phyloP scores from a whole-genome alignment of 2,797 vertebrate genomes.

The Pseudomugil tenellus region DNA sequence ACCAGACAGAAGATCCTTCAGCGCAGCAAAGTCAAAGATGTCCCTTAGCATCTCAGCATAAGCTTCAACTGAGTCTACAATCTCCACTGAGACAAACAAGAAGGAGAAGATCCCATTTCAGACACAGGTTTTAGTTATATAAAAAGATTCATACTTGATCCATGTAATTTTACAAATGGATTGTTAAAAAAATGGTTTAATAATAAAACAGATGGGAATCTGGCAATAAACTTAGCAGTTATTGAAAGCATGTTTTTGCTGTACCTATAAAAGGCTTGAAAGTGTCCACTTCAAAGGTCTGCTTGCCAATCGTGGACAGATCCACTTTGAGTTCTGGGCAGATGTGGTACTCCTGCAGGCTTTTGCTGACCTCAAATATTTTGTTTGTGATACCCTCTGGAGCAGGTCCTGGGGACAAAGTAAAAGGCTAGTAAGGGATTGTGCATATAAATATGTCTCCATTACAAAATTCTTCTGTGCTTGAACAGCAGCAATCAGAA shows the following conservation, averaged over 20 bases:
- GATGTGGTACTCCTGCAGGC: conserved; percentile 93
- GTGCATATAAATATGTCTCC: not conserved
- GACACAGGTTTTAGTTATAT: not conserved
- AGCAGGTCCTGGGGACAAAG: conserved; percentile 87
- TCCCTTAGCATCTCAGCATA: conserved; percentile 93
- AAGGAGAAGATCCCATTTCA: conserved; percentile 9
- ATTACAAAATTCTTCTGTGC: not conserved
- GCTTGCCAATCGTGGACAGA: conserved; percentile 90
- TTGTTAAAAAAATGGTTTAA: not conserved
- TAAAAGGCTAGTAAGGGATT: not conserved
- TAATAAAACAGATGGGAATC: not conserved
- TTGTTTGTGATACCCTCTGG: conserved; percentile 95
- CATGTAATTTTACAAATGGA: conserved; percentile 2
- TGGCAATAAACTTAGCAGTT: too few species aligned
- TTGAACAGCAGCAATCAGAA: not conserved
- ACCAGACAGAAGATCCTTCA: conserved; percentile 94
- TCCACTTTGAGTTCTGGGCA: conserved; percentile 95
- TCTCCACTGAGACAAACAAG: conserved; percentile 87
- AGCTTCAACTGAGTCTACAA: conserved; percentile 95
- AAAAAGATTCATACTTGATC: not conserved
- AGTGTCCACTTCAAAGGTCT: conserved; percentile 95
- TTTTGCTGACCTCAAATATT: conserved; percentile 96
- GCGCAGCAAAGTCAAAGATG: conserved; percentile 94
- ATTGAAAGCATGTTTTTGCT: not conserved
- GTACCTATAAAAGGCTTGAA: conserved; percentile 95